Conservation (phyloP, 2,888 invertebrate species). For the Heliconius cydno region DNA sequence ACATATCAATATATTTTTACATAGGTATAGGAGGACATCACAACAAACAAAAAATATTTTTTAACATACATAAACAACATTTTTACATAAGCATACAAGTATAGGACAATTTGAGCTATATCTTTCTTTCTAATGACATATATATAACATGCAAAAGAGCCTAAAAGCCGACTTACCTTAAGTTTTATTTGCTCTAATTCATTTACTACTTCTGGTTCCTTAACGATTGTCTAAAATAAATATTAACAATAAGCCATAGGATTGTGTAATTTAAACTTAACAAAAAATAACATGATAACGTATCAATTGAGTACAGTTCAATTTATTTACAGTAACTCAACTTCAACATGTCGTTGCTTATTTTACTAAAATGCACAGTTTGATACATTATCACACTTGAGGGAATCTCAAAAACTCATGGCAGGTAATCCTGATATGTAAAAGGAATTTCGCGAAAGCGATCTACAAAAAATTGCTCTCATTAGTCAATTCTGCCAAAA, state of each 20-base stretch:
- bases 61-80: conserved; percentile 32
- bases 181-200: conserved; percentile 73
- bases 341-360: no score
- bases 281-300: conserved; percentile 32
- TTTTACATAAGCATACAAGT: conserved; percentile 50
- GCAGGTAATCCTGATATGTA: neutral
- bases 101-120: conserved; percentile 13
- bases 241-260: conserved; percentile 69
- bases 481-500: conserved; percentile 34
- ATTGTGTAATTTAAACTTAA: conserved; percentile 38
- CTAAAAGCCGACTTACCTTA: conserved; percentile 69
- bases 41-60: conserved; percentile 8
- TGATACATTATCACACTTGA: conserved; percentile 1
- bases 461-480: conserved; percentile 3
- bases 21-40: neutral
- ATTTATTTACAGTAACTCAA: neutral
- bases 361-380: neutral
- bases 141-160: conserved; percentile 44
- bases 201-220: conserved; percentile 61
- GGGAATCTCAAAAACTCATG: neutral
- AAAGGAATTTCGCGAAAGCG: conserved; percentile 25
- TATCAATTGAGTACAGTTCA: conserved; percentile 5
- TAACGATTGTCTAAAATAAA: conserved; percentile 74
- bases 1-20: neutral
- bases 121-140: conserved; percentile 1